Percentiles rank a stretch among this genome's conserved stretches.
phyloP scores from a whole-genome alignment of 2,888 invertebrate species.

The Mythimna loreyi region DNA sequence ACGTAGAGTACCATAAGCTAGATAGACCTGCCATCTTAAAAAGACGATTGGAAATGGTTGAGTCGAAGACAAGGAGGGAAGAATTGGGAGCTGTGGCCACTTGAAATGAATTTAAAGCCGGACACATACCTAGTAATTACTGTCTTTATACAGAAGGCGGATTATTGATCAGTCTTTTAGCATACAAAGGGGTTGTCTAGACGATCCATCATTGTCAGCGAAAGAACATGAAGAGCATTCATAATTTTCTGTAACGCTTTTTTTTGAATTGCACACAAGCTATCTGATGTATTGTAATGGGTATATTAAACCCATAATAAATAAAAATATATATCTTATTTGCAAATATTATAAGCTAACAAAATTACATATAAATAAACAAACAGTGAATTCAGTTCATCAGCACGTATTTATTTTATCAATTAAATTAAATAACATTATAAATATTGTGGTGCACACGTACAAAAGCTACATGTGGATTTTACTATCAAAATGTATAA shows the following conservation, averaged over 20 bases:
- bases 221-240: background rate
- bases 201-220: background rate
- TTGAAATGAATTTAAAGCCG: background rate
- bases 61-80: no score
- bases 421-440: conserved; percentile 26
- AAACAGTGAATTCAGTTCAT: conserved; percentile 10
- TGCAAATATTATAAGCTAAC: background rate
- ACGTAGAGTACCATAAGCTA: background rate
- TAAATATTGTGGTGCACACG: conserved; percentile 41
- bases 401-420: conserved; percentile 34
- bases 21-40: background rate
- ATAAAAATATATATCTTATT: background rate
- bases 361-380: conserved; percentile 18
- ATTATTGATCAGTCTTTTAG: no score
- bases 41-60: background rate
- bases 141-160: background rate
- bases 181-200: background rate
- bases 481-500: conserved; percentile 23
- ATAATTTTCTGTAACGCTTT: background rate
- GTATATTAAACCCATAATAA: background rate
- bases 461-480: conserved; percentile 55
- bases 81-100: background rate
- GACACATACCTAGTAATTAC: background rate
- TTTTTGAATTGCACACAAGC: background rate
- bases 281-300: background rate